Base-by-base conservation (phyloP, 2,888 invertebrate species). In the Siphlonurus alternatus region DNA sequence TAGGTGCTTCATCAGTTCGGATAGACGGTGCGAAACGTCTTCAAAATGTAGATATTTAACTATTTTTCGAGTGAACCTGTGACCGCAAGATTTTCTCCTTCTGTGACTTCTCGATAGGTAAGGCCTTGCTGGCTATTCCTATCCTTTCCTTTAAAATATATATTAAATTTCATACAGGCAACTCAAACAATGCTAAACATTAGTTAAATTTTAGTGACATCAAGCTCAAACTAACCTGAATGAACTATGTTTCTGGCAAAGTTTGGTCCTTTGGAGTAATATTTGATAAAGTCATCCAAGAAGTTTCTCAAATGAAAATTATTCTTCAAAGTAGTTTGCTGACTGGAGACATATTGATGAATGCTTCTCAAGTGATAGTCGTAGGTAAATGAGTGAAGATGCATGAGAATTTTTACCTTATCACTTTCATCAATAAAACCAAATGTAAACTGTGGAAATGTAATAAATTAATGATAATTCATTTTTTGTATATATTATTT, bases 371-470 rank as follows among this genome's bases (percentile, higher is more conserved):
- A 75, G 73, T 88, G 88, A 73, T 85, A 88, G 75, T 88, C 88
- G 70, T 87, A 87, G 0, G 87, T 84, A 72, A 88, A 88, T 2
- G 88, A 88, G 74, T 88, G 88, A 63, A 87, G 76, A 74, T 88
- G 88, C 78, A 87, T 85, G 66, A 82, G 77, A 66, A 84, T 80
- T 73, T 85, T 86, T 66, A 86, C 82, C 71, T 83, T 81, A 72
- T 87, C 87, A 70, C 83, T 82, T 71, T 84, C 83, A 70, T 84
- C 84, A 70, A 85, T 73, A 71, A 85, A 86, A 69, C 81, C 81
- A 66, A 81, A 71, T 64, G 81, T 80, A 70, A 83, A 83, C 81
- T 83, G 72, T 53, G 74, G 75, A 70, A 68, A 24, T 23, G 63
- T 64, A 19, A 22, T 62, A 60, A 18, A n/a, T n/a, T n/a, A n/a